Base-by-base conservation (phyloP, 2,113 vertebrate genomes). In the Dendropsophus ebraccatus region DNA sequence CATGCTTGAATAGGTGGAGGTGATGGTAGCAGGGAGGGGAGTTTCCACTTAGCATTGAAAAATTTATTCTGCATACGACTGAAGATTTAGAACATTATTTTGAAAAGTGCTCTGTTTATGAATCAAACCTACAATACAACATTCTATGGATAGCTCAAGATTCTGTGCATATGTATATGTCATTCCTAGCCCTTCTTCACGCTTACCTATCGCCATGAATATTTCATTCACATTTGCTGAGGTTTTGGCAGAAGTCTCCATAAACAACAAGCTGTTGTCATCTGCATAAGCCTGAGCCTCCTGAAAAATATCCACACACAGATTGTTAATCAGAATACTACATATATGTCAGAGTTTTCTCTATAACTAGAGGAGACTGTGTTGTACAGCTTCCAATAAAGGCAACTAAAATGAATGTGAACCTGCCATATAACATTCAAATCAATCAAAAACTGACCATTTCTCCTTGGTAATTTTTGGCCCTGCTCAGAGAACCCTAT, bases 141-240 rank as follows among this genome's bases (percentile, higher is more conserved):
- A 35, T 69, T 17, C 4, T 5, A 30, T 16, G 60, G 30, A 30
- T 30, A 65, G 28, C 14, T 23, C 54, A 23, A 56, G 2, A 58
- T 28, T 12, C 65, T 23, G 1, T 69, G 65, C 35, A 19, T 69
- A 69, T 2, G 7, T 6, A 1, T 1, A 16, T 30, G 13, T 65
- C 69, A 86, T 60, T 60, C 67, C 6, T 35, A 74, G 21, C 23
- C n/a, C 49, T n/a, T 56, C 19, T 32, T 37, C 67, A 90, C 50
- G 89, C 96, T 94, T 92, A 99, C 98, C 98, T 88, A 99, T 99
- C 92, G 97, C 98, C 97, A 99, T 97, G 93, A 99, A 99, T 92
- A 99, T 98, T 95, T 99, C 97, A 86, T 99, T 99, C 89, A 99
- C 97, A 72, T 99, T 99, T 96, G 98, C 95, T 88, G 98, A 98